phyloP scores from a whole-genome alignment of 2,113 vertebrate genomes.

The Boulengeromyrus knoepffleri region DNA sequence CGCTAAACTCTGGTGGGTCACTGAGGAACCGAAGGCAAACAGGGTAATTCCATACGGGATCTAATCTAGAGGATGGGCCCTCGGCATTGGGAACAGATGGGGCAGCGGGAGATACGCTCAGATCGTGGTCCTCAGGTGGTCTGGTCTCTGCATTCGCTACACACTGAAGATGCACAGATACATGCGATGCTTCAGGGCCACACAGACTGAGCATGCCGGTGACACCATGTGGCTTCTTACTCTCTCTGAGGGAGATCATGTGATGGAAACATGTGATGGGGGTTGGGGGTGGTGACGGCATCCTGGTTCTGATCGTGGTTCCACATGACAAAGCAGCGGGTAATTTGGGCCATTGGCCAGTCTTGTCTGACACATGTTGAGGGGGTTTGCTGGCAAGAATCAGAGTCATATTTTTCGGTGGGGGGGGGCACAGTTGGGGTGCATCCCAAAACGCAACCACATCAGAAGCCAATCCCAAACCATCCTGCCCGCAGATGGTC shows the following conservation, averaged over 20 bases:
- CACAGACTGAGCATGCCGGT: too few species aligned
- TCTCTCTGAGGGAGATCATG: not conserved
- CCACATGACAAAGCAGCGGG: not conserved
- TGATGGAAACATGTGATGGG: not conserved
- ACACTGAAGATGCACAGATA: not conserved
- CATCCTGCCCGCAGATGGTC: conserved; percentile 64
- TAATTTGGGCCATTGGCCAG: conserved; percentile 15
- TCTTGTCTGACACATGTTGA: not conserved
- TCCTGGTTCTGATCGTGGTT: conserved; percentile 1
- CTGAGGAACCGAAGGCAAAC: not conserved
- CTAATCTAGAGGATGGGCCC: not conserved
- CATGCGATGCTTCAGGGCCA: not conserved
- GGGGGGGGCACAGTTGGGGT: too few species aligned
- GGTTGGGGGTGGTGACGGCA: not conserved
- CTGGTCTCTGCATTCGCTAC: not conserved
- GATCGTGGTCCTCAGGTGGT: not conserved
- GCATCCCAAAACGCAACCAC: conserved; percentile 59
- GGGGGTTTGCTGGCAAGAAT: conserved; percentile 18
- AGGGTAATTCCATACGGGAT: not conserved
- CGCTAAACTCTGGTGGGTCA: not conserved
- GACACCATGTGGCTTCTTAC: not conserved
- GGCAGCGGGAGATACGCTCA: not conserved
- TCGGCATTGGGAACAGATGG: not conserved
- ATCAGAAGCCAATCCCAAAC: conserved; percentile 56
- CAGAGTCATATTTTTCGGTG: not conserved